Base-by-base conservation (phyloP, 2,113 vertebrate genomes). In the Myiozetetes cayanensis region DNA sequence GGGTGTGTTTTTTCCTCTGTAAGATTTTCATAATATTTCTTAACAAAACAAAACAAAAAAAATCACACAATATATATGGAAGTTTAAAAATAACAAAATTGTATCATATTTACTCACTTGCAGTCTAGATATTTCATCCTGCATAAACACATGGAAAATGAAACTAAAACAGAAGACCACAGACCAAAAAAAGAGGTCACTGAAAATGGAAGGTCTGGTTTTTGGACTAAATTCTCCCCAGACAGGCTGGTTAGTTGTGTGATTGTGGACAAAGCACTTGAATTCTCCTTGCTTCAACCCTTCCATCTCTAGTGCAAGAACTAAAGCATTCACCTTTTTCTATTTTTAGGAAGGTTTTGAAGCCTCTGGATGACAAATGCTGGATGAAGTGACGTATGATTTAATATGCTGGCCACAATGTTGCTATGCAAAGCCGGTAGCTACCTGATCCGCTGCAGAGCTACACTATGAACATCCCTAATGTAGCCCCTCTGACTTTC, bases 401-500 rank as follows among this genome's bases (percentile, higher is more conserved):
- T 91, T 94, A 71, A 89, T 68, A 93, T 61, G 41, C 75, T 83
- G 37, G 79, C 68, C 92, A 88, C 83, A 61, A 74, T 0, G n/a
- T 86, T 89, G 79, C 85, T 92, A 87, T 88, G 93, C 90, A 90
- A 96, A 94, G 47, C 65, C 0, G 1, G 79, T 21, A 94, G 62
- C 63, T 78, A 89, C 83, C 90, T 85, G 83, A 93, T 93, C 76
- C 6, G 5, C 88, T 92, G 94, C 90, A 92, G 88, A 96, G 77
- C 85, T 96, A 82, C 1, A 2, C 66, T 85, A 8, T 4, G 61
- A 94, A 95, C 73, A 90, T 93, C 37, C 41, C 25, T 92, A 95
- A 92, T 75, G 83, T 27, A 84, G 33, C 71, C 44, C 33, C 56
- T 50, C 50, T 25, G 6, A 59, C 39, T n/a, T n/a, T 35, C 3